Percentiles rank a stretch among this genome's conserved stretches.
These are phyloP conservation scores for Psilanteris sp. DNA, from an alignment of 1,140 invertebrate genomes.

Conservation along the genomic window DNA sequence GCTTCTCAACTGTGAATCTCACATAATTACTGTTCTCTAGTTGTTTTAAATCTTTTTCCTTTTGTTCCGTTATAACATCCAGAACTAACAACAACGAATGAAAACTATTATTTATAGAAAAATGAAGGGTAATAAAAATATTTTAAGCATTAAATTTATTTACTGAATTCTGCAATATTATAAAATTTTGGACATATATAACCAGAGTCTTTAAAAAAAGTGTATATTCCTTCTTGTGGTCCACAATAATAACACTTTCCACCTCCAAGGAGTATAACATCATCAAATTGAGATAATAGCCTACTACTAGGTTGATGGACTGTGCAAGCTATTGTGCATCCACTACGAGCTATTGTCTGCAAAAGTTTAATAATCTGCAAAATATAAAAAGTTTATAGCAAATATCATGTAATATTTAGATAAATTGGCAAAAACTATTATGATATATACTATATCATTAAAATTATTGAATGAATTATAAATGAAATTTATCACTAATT, in stretches of 20 bases:
- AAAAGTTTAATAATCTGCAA: slow-evolving; percentile 81
- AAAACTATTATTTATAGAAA: too few species aligned
- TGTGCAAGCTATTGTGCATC: slow-evolving; percentile 90
- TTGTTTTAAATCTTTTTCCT: slow-evolving; percentile 69
- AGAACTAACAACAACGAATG: slow-evolving; percentile 66
- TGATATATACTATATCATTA: too few species aligned
- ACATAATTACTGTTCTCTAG: slow-evolving; percentile 49
- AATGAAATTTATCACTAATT: too few species aligned
- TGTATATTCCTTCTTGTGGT: slow-evolving; percentile 79
- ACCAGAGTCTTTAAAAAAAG: slow-evolving; percentile 78
- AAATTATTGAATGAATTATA: too few species aligned
- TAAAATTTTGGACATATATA: slow-evolving; percentile 84
- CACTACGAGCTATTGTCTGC: slow-evolving; percentile 84
- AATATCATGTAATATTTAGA: too few species aligned
- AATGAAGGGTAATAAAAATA: background rate
- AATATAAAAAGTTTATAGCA: too few species aligned
- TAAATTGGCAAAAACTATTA: too few species aligned
- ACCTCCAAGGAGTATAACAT: slow-evolving; percentile 82
- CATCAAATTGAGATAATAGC: slow-evolving; percentile 87
- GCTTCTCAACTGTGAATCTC: slow-evolving; percentile 32
- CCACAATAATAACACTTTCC: slow-evolving; percentile 83
- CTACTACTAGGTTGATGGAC: slow-evolving; percentile 94
- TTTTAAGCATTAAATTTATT: background rate
- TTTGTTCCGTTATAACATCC: slow-evolving; percentile 75
- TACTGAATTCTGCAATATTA: slow-evolving; percentile 85